phyloP scores from a whole-genome alignment of 2,113 vertebrate species.

The Saimiri boliviensis region DNA sequence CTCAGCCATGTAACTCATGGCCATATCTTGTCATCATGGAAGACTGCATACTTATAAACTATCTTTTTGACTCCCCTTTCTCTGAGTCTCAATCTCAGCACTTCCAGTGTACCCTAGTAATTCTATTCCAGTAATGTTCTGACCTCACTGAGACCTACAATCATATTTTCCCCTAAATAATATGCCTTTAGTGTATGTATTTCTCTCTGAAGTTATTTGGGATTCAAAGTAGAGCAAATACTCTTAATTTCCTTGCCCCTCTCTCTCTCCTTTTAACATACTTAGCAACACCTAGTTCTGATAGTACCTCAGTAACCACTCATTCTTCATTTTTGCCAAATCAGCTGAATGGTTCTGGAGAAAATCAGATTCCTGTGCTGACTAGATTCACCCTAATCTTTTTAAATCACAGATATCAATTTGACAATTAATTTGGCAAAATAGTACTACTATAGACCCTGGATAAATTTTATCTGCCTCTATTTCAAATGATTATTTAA shows the following conservation, averaged over 20 bases:
- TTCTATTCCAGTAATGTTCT: neutral
- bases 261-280: neutral
- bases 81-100: neutral
- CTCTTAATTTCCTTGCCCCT: neutral
- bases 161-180: neutral
- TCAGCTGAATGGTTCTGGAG: neutral
- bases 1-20: neutral
- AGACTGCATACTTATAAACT: neutral
- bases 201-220: neutral
- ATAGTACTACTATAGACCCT: neutral
- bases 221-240: neutral
- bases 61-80: neutral
- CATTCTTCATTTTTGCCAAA: too few species aligned
- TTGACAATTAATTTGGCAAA: neutral
- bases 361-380: neutral
- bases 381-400: neutral
- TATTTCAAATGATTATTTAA: neutral
- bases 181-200: neutral
- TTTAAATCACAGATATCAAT: neutral
- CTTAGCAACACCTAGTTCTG: neutral
- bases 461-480: neutral
- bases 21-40: neutral
- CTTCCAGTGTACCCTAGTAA: neutral
- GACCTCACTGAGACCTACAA: neutral
- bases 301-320: rapidly evolving